Evolutionary conservation across 2,113 vertebrate species (phyloP).

Genomic region (Rhynchopsitta pachyrhyncha): DNA sequence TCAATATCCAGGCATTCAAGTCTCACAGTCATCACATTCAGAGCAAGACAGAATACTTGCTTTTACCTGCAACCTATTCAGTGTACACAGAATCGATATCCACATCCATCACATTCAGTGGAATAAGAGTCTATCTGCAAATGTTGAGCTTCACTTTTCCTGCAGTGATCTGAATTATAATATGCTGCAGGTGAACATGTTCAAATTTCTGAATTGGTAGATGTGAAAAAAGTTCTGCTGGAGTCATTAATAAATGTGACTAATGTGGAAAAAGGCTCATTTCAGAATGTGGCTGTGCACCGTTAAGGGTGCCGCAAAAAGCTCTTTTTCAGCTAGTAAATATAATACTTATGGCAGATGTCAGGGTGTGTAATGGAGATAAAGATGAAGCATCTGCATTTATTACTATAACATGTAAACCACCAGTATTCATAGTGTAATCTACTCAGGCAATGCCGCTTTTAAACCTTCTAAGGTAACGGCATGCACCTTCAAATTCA

Average conservation of each 20-base stretch:
- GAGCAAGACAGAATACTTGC: slow-evolving; percentile 21
- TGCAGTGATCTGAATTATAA: slow-evolving; percentile 21
- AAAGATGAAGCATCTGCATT: slow-evolving; percentile 33
- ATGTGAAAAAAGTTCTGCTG: neutral
- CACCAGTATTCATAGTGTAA: neutral
- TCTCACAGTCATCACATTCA: slow-evolving; percentile 30
- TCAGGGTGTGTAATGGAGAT: neutral
- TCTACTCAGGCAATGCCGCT: neutral
- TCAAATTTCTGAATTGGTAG: neutral
- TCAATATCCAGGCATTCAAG: slow-evolving; percentile 2
- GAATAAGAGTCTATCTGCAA: slow-evolving; percentile 42
- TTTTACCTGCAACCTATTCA: slow-evolving; percentile 40
- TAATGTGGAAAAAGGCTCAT: neutral
- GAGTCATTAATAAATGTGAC: slow-evolving; percentile 29
- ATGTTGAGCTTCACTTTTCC: slow-evolving; percentile 23
- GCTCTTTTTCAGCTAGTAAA: neutral
- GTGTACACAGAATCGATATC: slow-evolving; percentile 3
- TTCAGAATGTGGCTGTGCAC: neutral
- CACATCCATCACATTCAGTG: slow-evolving; percentile 48
- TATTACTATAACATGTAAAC: neutral
- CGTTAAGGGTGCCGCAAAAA: neutral
- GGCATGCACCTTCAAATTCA: neutral
- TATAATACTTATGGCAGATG: slow-evolving; percentile 1
- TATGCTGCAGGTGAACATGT: neutral
- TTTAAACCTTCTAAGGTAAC: neutral